phyloP scores from a whole-genome alignment of 2,797 vertebrate species.

The Pteronotus mesoamericanus region DNA sequence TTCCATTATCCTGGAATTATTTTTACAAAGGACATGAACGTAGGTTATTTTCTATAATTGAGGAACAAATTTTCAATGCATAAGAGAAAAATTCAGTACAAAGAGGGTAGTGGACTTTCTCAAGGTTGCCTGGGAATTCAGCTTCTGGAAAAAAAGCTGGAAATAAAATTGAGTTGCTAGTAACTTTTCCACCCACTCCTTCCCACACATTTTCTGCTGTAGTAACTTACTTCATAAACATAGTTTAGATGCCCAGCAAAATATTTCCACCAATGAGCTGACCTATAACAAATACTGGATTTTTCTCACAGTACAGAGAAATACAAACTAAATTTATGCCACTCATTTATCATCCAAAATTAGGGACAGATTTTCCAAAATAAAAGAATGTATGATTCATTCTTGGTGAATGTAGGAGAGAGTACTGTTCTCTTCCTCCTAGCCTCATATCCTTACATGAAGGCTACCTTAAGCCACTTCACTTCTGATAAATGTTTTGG shows the following conservation, averaged over 20 bases:
- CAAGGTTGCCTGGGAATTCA: not conserved
- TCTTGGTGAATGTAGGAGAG: not conserved
- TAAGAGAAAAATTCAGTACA: not conserved
- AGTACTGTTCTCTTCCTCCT: not conserved
- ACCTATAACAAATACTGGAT: not conserved
- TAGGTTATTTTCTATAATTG: not conserved
- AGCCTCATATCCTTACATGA: not conserved
- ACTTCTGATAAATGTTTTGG: not conserved
- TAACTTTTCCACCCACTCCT: not conserved
- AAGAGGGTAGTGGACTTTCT: not conserved
- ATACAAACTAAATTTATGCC: conserved; percentile 22
- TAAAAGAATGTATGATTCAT: not conserved
- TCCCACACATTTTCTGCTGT: not conserved
- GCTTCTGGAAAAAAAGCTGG: not conserved
- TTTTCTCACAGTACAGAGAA: not conserved
- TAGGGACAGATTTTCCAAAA: conserved; percentile 15
- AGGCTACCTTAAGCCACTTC: not conserved
- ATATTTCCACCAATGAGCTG: not conserved
- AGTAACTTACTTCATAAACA: not conserved
- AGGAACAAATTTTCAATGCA: not conserved
- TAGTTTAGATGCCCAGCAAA: not conserved
- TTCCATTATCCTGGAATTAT: not conserved
- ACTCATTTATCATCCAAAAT: not conserved
- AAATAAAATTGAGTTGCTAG: not conserved
- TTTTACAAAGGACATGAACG: not conserved